phyloP scores from a whole-genome alignment of 2,113 vertebrate genomes.

The Hippocampus barbouri region DNA sequence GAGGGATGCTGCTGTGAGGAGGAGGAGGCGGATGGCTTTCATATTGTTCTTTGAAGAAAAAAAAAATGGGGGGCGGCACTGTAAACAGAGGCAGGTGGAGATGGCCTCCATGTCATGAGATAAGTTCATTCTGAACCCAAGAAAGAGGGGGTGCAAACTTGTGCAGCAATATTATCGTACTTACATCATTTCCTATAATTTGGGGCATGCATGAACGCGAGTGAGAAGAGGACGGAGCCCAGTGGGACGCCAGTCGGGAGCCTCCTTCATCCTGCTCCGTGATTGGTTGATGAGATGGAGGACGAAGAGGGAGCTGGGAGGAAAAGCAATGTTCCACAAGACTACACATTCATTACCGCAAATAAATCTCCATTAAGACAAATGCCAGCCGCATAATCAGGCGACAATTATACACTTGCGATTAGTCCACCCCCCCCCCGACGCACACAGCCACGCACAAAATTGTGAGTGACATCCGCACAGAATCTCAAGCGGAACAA shows the following conservation, averaged over 20 bases:
- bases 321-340: constrained; percentile 73
- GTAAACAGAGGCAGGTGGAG: no score
- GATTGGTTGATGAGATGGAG: constrained; percentile 59
- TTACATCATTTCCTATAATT: no score
- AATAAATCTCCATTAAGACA: constrained; percentile 73
- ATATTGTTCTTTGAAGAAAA: neutral
- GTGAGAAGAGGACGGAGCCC: constrained; percentile 7
- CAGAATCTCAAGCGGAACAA: constrained; percentile 13
- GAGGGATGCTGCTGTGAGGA: neutral
- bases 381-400: constrained; percentile 70
- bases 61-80: no score
- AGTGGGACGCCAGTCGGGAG: constrained; percentile 48
- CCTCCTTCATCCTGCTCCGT: constrained; percentile 46
- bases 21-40: neutral
- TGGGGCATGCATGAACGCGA: no score
- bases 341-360: constrained; percentile 72
- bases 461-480: constrained; percentile 64
- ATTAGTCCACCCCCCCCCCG: constrained; percentile 55
- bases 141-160: no score
- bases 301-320: constrained; percentile 41
- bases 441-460: constrained; percentile 19
- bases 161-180: no score
- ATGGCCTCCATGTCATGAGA: no score
- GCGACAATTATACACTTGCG: constrained; percentile 68
- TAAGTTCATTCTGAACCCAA: no score